Evolutionary conservation across 1,140 invertebrate species (phyloP).

Genomic region (Drosophila bipectinata): DNA sequence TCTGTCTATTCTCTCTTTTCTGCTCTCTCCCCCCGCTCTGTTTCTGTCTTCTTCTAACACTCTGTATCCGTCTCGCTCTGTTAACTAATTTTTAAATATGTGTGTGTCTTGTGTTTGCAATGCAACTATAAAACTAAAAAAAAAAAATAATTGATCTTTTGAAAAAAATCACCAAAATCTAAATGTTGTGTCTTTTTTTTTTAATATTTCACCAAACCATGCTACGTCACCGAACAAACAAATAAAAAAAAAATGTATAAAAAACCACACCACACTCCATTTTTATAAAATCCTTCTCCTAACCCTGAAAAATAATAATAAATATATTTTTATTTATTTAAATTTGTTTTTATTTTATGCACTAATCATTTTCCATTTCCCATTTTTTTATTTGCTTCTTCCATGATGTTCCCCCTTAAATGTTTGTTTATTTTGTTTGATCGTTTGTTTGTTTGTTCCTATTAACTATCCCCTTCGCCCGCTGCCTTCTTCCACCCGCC

Average conservation of each 20-base stretch:
- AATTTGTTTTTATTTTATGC: neutral
- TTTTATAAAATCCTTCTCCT: neutral
- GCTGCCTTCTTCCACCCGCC: neutral
- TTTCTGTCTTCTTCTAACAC: constrained; percentile 13
- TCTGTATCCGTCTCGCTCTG: constrained; percentile 28
- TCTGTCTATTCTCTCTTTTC: constrained; percentile 51
- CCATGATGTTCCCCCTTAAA: constrained; percentile 18
- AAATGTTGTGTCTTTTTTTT: constrained; percentile 37
- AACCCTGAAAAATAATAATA: neutral
- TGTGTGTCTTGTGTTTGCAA: constrained; percentile 28
- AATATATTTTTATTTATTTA: neutral
- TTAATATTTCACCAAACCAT: constrained; percentile 17
- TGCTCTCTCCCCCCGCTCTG: constrained; percentile 37
- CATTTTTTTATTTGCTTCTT: constrained; percentile 16
- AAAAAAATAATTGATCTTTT: neutral
- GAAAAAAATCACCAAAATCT: constrained; percentile 21
- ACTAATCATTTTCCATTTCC: constrained; percentile 14
- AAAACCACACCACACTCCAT: constrained; percentile 8
- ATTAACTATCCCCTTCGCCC: neutral
- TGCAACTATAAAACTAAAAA: constrained; percentile 9
- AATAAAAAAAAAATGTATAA: constrained; percentile 3
- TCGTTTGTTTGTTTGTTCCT: constrained; percentile 33
- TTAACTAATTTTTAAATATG: constrained; percentile 33
- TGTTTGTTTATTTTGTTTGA: constrained; percentile 36
- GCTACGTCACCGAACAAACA: constrained; percentile 22